Evolutionary conservation across 2,113 vertebrate genomes (phyloP).

Genomic region (Odontophorus gujanensis): DNA sequence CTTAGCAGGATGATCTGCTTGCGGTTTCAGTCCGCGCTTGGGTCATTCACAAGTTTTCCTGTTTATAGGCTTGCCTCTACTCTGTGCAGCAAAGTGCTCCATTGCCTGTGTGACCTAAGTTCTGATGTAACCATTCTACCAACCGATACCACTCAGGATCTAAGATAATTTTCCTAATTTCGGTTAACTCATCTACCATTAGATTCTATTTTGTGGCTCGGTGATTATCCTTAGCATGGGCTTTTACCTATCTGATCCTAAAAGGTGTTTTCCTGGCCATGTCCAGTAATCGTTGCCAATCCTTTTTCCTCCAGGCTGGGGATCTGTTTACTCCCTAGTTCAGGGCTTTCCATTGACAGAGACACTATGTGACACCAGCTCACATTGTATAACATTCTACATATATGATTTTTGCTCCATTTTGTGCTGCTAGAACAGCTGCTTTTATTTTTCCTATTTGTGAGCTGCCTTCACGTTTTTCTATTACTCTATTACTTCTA

Average conservation of each 20-base stretch:
- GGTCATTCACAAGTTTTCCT: background rate
- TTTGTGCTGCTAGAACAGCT: background rate
- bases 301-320: background rate
- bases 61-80: background rate
- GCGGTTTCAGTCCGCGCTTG: no score
- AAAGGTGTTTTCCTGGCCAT: background rate
- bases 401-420: background rate
- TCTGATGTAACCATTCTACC: background rate
- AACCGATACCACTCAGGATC: background rate
- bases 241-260: background rate
- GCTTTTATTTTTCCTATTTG: background rate
- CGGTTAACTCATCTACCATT: background rate
- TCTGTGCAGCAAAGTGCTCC: background rate
- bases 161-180: background rate
- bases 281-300: background rate
- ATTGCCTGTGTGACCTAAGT: background rate
- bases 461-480: background rate
- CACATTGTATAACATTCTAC: background rate
- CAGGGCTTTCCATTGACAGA: background rate
- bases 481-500: background rate
- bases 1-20: no score
- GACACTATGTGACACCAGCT: background rate
- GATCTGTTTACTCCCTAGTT: background rate
- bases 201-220: background rate
- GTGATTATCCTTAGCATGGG: background rate